These are phyloP conservation scores for Propsilocerus akamusi DNA, from an alignment of 1,140 invertebrate species.

Conservation along the genomic window DNA sequence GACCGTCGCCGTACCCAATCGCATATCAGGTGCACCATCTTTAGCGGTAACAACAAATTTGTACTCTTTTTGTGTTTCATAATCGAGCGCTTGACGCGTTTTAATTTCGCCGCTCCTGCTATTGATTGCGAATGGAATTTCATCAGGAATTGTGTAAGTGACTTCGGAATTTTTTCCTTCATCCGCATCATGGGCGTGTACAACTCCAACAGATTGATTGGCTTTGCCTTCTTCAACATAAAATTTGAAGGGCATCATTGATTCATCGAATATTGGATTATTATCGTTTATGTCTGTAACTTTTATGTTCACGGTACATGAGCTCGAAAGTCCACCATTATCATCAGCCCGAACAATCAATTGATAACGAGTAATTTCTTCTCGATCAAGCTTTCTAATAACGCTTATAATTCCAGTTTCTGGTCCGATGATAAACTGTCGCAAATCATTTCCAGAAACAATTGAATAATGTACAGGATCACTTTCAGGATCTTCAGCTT, in stretches of 20 bases:
- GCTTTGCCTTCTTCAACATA: conserved; percentile 60
- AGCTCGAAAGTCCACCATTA: conserved; percentile 58
- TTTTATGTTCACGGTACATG: conserved; percentile 67
- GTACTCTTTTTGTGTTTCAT: conserved; percentile 63
- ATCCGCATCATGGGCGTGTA: conserved; percentile 69
- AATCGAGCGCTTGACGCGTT: conserved; percentile 60
- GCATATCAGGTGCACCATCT: conserved; percentile 68
- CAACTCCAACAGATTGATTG: conserved; percentile 48
- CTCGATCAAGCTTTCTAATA: conserved; percentile 64
- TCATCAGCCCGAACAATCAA: conserved; percentile 74
- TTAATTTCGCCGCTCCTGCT: conserved; percentile 57
- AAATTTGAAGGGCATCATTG: conserved; percentile 52
- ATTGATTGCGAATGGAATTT: conserved; percentile 62
- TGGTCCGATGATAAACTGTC: conserved; percentile 67
- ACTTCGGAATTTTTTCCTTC: conserved; percentile 46
- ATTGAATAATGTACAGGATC: conserved; percentile 72
- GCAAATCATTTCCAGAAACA: conserved; percentile 63
- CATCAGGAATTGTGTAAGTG: conserved; percentile 50
- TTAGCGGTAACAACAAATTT: conserved; percentile 73
- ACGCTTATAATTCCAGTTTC: conserved; percentile 66
- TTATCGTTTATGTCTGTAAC: conserved; percentile 84
- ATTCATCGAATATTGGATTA: conserved; percentile 60
- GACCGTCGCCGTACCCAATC: conserved; percentile 70
- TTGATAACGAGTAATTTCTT: conserved; percentile 69
- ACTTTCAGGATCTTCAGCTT: conserved; percentile 76